Evolutionary conservation across 2,888 invertebrate species (phyloP).

Genomic region (Ernsta delagoae): DNA sequence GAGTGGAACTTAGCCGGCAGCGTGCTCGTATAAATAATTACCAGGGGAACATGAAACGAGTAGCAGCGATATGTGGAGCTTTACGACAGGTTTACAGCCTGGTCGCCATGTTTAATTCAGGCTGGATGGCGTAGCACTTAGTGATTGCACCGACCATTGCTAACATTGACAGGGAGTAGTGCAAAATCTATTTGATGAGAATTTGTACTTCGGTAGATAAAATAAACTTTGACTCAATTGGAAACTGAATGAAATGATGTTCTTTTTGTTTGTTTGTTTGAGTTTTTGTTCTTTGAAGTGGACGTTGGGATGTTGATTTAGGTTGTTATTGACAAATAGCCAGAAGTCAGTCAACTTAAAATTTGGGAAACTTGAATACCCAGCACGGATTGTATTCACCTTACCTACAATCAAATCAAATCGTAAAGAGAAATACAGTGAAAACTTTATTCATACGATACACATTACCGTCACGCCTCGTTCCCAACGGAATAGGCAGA

Average conservation of each 20-base stretch:
- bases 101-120: conserved; percentile 6
- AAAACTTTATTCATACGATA: too few species aligned
- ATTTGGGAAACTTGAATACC: too few species aligned
- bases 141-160: conserved; percentile 3
- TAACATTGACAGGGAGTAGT: background rate
- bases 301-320: too few species aligned
- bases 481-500: too few species aligned
- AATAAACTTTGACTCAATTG: background rate
- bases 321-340: too few species aligned
- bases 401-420: too few species aligned
- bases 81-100: conserved; percentile 1
- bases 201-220: background rate
- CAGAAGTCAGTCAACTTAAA: too few species aligned
- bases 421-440: too few species aligned
- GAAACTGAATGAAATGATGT: background rate
- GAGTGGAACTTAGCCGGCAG: background rate
- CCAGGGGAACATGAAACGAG: background rate
- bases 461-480: too few species aligned
- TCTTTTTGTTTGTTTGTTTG: too few species aligned
- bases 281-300: too few species aligned
- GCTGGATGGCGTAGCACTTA: background rate
- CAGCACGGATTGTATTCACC: too few species aligned
- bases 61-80: conserved; percentile 2
- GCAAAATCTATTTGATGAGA: background rate
- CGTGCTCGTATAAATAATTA: background rate